Base-by-base conservation (phyloP, 2,888 invertebrate genomes). In the Buathra laborator region DNA sequence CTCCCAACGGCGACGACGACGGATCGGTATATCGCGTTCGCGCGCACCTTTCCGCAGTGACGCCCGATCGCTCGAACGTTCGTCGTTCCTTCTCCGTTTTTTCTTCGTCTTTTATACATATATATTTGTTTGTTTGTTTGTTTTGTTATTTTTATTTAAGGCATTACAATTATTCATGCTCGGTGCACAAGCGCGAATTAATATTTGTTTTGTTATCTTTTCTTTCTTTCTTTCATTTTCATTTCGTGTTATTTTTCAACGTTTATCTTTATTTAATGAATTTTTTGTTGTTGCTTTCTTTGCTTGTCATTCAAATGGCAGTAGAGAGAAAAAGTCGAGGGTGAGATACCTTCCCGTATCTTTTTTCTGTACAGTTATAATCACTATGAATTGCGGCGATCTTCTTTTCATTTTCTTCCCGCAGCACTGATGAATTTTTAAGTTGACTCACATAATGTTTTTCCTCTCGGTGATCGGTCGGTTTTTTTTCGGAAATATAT, bases 321-420 rank as follows among this genome's bases (percentile, higher is more conserved):
- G 90, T 91, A 90, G 87, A 88, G 88, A 89, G 88, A 88, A 89
- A 89, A 85, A 81, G 80, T 83, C 80, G 83, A 84, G 86, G 83
- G 74, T 86, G 80, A 85, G 80, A 85, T 86, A 79, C 66, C 59
- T 82, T 70, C 79, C 79, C 72, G 24, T 59, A 19, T 76, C 62
- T 76, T 76, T 71, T 67, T 72, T 66, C 84, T 82, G 82, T 85
- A 85, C 82, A 85, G 80, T 85, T 71, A 9, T 77, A 81, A 59
- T 80, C 83, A 85, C 83, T 80, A 77, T 83, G 72, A 80, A 80
- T 37, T 51, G 46, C 46, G 68, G 76, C 53, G 16, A 37, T 14
- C 12, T 56, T 48, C 37, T 14, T 6, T 71, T 32, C 56, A 51
- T 32, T 56, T 59, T 29, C 44, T 16, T 46, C 37, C 62, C 72